These are phyloP conservation scores for Drosophila arizonae DNA, from an alignment of 1,140 invertebrate genomes.

Conservation along the genomic window DNA sequence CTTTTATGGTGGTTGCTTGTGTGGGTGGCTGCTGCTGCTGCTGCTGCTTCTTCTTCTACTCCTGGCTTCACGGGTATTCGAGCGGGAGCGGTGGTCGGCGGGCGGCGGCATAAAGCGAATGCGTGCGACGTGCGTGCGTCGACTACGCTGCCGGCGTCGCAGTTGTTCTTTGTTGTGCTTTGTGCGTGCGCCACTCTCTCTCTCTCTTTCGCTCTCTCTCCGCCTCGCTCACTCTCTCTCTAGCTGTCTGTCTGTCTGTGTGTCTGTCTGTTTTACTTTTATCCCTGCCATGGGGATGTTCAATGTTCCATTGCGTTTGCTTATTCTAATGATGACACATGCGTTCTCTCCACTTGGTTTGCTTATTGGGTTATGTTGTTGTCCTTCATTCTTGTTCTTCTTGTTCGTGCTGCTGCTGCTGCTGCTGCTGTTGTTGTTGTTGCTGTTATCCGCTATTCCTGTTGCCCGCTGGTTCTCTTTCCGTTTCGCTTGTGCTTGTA, in stretches of 20 bases:
- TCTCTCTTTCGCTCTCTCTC: constrained; percentile 10
- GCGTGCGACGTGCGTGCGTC: constrained; percentile 57
- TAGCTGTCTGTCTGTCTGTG: not conserved
- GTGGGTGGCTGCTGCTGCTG: constrained; percentile 8
- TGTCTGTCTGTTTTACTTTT: constrained; percentile 41
- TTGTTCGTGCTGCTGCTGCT: not conserved
- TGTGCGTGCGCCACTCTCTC: constrained; percentile 56
- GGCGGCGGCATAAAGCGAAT: constrained; percentile 10
- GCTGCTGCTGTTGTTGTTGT: constrained; percentile 7
- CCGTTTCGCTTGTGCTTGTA: not conserved
- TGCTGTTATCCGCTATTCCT: constrained; percentile 19
- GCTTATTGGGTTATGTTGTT: constrained; percentile 45
- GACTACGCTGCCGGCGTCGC: constrained; percentile 43
- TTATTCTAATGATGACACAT: constrained; percentile 80
- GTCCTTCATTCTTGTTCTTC: not conserved
- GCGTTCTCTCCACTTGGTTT: constrained; percentile 47
- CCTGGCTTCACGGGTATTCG: not conserved
- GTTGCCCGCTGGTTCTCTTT: constrained; percentile 15
- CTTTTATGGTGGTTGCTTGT: constrained; percentile 74
- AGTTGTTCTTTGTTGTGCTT: constrained; percentile 69
- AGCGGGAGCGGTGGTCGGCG: constrained; percentile 16
- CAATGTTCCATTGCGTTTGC: constrained; percentile 43
- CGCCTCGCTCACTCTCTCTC: constrained; percentile 8
- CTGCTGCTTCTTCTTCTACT: too few relatives aligned
- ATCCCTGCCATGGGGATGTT: constrained; percentile 49